Conservation (phyloP, 2,113 vertebrate species). For the Crypturellus undulatus region DNA sequence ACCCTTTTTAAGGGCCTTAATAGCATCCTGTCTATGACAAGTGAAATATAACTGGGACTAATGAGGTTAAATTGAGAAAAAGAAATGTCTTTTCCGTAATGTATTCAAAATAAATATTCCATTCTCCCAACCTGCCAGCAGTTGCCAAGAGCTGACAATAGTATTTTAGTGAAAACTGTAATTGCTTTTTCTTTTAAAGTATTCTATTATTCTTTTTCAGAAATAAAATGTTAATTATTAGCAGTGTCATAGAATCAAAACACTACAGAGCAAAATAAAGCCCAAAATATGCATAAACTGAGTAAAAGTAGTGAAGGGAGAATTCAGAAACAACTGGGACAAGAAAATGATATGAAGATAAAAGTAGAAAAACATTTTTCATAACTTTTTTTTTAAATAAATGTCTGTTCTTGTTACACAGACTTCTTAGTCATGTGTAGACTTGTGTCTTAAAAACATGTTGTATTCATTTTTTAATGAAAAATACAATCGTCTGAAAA, state of each 20-base stretch:
- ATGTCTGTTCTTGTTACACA: neutral
- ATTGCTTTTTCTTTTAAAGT: neutral
- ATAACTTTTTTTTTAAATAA: neutral
- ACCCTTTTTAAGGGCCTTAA: neutral
- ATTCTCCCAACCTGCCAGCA: neutral
- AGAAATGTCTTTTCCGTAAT: neutral
- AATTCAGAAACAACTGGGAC: neutral
- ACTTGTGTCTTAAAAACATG: neutral
- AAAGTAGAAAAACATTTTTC: neutral
- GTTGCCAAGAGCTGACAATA: neutral
- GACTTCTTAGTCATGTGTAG: neutral
- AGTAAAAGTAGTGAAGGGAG: neutral
- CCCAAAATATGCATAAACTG: neutral
- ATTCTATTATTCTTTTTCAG: neutral
- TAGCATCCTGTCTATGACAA: neutral
- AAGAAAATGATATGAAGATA: neutral
- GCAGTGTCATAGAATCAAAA: neutral
- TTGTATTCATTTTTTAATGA: neutral
- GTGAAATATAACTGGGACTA: neutral
- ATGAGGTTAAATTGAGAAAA: constrained; percentile 2
- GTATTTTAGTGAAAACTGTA: neutral
- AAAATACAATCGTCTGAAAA: neutral
- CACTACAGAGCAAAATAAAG: neutral
- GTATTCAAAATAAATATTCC: neutral
- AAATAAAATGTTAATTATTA: neutral